These are phyloP conservation scores for Danio aesculapii DNA, from an alignment of 2,797 vertebrate genomes.

Conservation along the genomic window DNA sequence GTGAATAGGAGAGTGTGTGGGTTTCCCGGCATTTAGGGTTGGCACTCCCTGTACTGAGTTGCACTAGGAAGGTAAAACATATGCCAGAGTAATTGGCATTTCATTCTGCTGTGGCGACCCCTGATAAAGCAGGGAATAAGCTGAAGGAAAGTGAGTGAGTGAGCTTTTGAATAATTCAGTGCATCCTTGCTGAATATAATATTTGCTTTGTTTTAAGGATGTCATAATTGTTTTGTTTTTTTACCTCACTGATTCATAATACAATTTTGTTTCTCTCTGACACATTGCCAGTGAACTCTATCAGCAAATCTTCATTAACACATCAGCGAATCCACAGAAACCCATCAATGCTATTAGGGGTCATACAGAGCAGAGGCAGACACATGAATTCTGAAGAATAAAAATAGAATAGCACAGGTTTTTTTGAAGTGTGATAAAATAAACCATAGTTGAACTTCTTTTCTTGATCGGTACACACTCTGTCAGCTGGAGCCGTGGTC, in stretches of 20 bases:
- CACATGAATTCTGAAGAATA: not conserved
- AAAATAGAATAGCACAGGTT: not conserved
- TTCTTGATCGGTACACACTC: constrained; percentile 18
- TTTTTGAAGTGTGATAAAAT: constrained; percentile 15
- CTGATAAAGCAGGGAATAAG: too few species aligned
- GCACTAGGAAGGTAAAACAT: too few species aligned
- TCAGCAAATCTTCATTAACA: not conserved
- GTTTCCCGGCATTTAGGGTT: too few species aligned
- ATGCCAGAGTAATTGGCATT: too few species aligned
- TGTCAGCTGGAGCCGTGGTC: constrained; percentile 29
- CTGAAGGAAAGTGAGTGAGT: too few species aligned
- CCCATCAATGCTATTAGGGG: not conserved
- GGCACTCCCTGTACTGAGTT: too few species aligned
- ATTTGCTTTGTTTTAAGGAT: constrained; percentile 7
- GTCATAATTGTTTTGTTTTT: not conserved
- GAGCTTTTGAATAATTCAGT: not conserved
- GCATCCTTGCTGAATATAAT: not conserved
- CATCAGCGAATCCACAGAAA: constrained; percentile 10
- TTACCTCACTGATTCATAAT: not conserved
- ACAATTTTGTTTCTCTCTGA: not conserved
- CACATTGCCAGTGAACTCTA: not conserved
- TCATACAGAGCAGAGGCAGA: not conserved
- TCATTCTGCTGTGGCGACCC: too few species aligned
- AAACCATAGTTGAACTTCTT: constrained; percentile 32
- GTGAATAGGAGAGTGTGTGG: too few species aligned